phyloP scores from a whole-genome alignment of 2,888 invertebrate genomes.

The Archips xylosteana region DNA sequence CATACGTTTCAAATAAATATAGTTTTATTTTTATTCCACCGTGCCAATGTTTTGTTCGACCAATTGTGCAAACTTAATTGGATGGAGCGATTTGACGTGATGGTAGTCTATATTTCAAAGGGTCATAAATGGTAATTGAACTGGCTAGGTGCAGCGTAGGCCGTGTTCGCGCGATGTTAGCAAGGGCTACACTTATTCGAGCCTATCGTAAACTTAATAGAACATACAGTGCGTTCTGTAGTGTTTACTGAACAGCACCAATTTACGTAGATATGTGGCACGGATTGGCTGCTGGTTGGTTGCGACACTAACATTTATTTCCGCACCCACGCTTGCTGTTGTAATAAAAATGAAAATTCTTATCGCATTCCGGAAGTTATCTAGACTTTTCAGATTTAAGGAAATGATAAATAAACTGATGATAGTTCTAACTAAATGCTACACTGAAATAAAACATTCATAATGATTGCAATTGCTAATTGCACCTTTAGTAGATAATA shows the following conservation, averaged over 20 bases:
- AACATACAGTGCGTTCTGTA: conserved; percentile 31
- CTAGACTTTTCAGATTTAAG: conserved; percentile 17
- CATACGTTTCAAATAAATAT: conserved; percentile 72
- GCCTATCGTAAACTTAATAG: conserved; percentile 34
- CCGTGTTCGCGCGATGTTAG: conserved; percentile 17
- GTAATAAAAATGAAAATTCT: conserved; percentile 5
- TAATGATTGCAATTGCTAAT: neutral
- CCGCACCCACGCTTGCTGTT: conserved; percentile 36
- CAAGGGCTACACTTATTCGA: conserved; percentile 31
- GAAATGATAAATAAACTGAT: neutral
- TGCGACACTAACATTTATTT: conserved; percentile 11
- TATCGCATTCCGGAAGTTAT: neutral
- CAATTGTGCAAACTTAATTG: conserved; percentile 79
- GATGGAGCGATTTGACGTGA: conserved; percentile 47
- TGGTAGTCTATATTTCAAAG: conserved; percentile 12
- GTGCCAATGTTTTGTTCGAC: conserved; percentile 78
- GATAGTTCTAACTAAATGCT: neutral
- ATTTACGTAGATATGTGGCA: conserved; percentile 25
- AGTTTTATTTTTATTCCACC: conserved; percentile 76
- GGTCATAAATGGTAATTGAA: conserved; percentile 38
- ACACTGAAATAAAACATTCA: neutral
- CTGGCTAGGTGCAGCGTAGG: conserved; percentile 19
- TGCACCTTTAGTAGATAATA: neutral
- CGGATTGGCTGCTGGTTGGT: conserved; percentile 10
- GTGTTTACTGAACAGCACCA: conserved; percentile 19